phyloP scores from a whole-genome alignment of 1,140 invertebrate genomes.

The Magallana gigas region DNA sequence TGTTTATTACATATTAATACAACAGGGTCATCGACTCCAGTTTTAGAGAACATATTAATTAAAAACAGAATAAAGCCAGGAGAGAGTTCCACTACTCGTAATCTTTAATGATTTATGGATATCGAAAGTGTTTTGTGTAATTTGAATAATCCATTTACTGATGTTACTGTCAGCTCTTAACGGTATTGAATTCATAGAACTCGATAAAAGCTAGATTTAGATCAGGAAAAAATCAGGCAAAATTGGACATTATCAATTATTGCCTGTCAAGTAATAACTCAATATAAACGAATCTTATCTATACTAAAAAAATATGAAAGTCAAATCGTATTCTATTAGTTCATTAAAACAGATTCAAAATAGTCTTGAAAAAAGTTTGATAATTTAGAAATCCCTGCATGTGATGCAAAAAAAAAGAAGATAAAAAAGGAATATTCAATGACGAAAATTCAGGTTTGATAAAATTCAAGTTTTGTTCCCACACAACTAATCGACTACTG shows the following conservation, averaged over 20 bases:
- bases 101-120: not conserved
- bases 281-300: too few species aligned
- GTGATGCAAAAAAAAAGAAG: too few species aligned
- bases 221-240: not conserved
- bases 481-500: too few species aligned
- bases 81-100: not conserved
- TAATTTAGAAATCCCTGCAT: too few species aligned
- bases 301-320: too few species aligned
- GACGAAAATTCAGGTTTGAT: too few species aligned
- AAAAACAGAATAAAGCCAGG: not conserved
- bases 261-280: too few species aligned
- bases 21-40: not conserved
- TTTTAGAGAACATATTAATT: not conserved
- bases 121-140: not conserved
- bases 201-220: not conserved
- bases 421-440: too few species aligned
- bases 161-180: not conserved
- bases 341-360: too few species aligned
- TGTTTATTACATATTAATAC: not conserved
- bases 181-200: not conserved
- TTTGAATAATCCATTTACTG: conserved; percentile 3
- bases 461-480: too few species aligned
- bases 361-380: too few species aligned
- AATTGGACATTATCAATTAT: not conserved
- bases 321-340: too few species aligned